Percentiles rank a stretch among this genome's conserved stretches.
Conservation (phyloP, 2,113 vertebrate species). For the Cephalopholis sonnerati region DNA sequence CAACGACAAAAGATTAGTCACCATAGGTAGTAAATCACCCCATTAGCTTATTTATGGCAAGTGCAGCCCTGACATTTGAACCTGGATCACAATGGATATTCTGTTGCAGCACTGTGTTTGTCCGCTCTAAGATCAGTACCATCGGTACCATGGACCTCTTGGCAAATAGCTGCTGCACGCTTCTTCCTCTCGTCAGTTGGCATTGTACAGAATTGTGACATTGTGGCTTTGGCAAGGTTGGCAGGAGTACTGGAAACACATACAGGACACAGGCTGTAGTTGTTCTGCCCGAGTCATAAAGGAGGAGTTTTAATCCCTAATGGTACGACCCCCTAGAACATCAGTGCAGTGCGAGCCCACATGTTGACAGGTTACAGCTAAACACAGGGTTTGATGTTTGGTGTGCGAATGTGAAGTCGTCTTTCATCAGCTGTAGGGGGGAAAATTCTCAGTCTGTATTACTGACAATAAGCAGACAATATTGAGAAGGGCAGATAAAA, state of each 20-base stretch:
- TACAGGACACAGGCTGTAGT: constrained; percentile 77
- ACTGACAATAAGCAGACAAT: background rate
- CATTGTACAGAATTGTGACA: constrained; percentile 91
- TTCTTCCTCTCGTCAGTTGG: constrained; percentile 90
- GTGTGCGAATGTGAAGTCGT: background rate
- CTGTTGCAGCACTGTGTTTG: constrained; percentile 35
- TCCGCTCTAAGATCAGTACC: constrained; percentile 69
- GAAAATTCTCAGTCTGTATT: background rate
- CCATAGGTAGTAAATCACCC: constrained; percentile 84
- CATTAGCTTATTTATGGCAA: constrained; percentile 88
- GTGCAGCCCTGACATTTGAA: constrained; percentile 70
- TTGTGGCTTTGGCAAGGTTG: constrained; percentile 79
- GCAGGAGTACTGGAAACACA: constrained; percentile 76
- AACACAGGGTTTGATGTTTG: constrained; percentile 1
- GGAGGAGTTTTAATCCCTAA: constrained; percentile 1
- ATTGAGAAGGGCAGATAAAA: constrained; percentile 2
- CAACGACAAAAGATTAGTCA: constrained; percentile 91
- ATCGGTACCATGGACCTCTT: constrained; percentile 91
- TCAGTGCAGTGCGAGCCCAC: background rate
- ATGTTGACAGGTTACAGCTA: background rate
- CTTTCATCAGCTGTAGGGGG: background rate
- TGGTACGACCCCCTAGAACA: constrained; percentile 9
- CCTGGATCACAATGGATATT: constrained; percentile 59
- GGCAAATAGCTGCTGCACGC: constrained; percentile 91
- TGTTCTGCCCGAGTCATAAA: constrained; percentile 38